Evolutionary conservation across 2,888 invertebrate species (phyloP), one percentile per base, ranked within the genome.

Genomic region (Sphaerophoria taeniata): DNA sequence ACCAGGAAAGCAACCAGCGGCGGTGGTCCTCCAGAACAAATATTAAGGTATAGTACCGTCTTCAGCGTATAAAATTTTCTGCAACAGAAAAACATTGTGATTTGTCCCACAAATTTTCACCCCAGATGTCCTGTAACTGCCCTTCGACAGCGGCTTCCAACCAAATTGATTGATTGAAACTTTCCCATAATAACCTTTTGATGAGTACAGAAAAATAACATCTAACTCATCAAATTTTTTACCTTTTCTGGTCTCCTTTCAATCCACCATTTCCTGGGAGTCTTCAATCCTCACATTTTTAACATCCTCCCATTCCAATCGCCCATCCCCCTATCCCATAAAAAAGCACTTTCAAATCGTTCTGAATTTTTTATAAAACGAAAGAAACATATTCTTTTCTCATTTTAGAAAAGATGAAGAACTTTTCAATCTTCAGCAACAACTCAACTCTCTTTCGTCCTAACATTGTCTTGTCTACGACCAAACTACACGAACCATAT

Each of bases 351-450:
- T 74, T 74, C 63, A 61, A 74, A 79, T 71, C 75, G 80, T 84
- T 84, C 79, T 24, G 70, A 71, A 84, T 84, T 84, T 24, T 24
- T 24, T 84, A 76, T 84, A 55, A 72, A 84, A 75, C 58, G 45
- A 33, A 80, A 80, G 2, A 2, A 84, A 76, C 67, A 80, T 84
- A 80, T 84, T 75, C 75, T 72, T 75, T 72, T 75, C 75, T 53
- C 70, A 79, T 65, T 79, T 79, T 51, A 34, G 31, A 31, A 56
- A 56, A 34, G n/a, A 56, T 39, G n/a, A 53, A 67, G 12, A 65
- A 60, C 70, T 71, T 53, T n/a, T 84, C 74, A 84, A 79, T 75
- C 79, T 77, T 81, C 58, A 6, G 9, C 43, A 43, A 43, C 43
- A 39, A 39, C 14, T 14, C 34, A 9, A 33, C 47, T 11, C 14